Evolutionary conservation across 2,797 vertebrate species (phyloP).

Genomic region (Typhlichthys eigenmanni): DNA sequence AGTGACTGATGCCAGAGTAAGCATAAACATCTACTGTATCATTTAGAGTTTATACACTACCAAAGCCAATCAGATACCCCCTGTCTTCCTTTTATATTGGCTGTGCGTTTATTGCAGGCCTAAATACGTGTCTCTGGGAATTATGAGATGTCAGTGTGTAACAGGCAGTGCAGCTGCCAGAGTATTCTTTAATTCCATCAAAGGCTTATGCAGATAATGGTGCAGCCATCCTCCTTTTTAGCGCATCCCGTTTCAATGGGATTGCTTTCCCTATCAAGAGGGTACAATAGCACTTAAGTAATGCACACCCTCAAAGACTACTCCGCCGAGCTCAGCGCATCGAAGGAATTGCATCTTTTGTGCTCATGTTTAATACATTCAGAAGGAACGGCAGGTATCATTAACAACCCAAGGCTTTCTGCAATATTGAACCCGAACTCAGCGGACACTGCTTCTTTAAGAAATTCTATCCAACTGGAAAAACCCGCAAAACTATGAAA

Average conservation of each 20-base stretch:
- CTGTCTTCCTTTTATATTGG: neutral
- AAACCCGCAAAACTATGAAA: conserved; percentile 13
- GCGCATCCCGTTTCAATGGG: conserved; percentile 62
- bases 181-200: conserved; percentile 77
- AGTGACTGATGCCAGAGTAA: conserved; percentile 99
- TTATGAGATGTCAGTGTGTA: conserved; percentile 66
- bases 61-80: neutral
- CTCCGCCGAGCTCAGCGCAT: conserved; percentile 64
- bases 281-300: conserved; percentile 75
- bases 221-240: conserved; percentile 66
- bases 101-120: neutral
- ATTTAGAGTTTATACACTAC: conserved; percentile 17
- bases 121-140: conserved; percentile 15
- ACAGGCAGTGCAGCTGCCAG: conserved; percentile 63
- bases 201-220: conserved; percentile 72
- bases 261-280: conserved; percentile 72
- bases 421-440: conserved; percentile 32
- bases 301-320: conserved; percentile 66
- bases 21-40: conserved; percentile 37
- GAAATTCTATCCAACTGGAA: conserved; percentile 8
- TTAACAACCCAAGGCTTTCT: conserved; percentile 43
- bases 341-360: conserved; percentile 66
- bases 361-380: conserved; percentile 57
- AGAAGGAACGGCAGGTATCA: conserved; percentile 66
- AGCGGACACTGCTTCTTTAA: conserved; percentile 5